These are phyloP conservation scores for Molossus molossus DNA, from an alignment of 2,797 vertebrate genomes.

Conservation along the genomic window DNA sequence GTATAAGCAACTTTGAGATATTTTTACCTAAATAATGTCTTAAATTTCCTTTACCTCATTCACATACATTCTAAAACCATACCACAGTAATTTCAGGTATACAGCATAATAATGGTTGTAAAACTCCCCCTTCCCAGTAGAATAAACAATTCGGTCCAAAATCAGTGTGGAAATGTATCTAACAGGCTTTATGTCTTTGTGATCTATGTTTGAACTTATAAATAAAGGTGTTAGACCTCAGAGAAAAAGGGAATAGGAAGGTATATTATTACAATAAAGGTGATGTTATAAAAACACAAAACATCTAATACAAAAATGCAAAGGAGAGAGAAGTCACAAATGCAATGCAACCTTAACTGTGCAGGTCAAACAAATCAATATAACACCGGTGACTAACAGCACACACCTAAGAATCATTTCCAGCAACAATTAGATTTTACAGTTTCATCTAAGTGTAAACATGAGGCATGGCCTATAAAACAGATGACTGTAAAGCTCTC, in stretches of 20 bases:
- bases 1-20: background rate
- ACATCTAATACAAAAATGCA: background rate
- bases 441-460: background rate
- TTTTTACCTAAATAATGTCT: background rate
- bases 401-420: background rate
- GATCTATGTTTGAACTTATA: conserved; percentile 38
- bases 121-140: background rate
- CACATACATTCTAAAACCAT: background rate
- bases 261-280: conserved; percentile 1
- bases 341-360: background rate
- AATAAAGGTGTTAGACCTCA: background rate
- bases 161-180: background rate
- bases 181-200: background rate
- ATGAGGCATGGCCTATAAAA: background rate
- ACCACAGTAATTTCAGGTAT: background rate
- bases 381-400: background rate
- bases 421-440: background rate
- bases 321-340: background rate
- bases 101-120: background rate
- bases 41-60: background rate
- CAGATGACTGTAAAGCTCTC: background rate
- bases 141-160: background rate
- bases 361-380: background rate
- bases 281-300: background rate
- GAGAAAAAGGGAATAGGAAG: background rate